Conservation (phyloP, 1,140 invertebrate genomes). For the Lucilia sericata region DNA sequence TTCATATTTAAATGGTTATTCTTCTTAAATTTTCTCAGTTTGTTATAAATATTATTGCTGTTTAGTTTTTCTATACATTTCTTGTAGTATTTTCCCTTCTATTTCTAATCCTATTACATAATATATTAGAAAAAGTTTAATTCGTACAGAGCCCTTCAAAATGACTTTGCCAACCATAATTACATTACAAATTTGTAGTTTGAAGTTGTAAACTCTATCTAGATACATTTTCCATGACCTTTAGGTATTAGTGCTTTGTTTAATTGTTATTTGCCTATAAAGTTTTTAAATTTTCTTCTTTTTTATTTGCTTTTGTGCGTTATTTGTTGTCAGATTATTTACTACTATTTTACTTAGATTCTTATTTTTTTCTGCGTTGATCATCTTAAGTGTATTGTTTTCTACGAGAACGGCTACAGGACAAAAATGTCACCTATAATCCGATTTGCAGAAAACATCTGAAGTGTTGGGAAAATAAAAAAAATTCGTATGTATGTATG, state of each 20-base stretch:
- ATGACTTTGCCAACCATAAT: no score
- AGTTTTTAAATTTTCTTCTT: not conserved
- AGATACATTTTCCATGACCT: not conserved
- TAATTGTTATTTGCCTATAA: not conserved
- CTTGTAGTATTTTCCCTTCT: no score
- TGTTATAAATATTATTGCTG: no score
- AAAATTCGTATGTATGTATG: not conserved
- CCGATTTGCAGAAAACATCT: not conserved
- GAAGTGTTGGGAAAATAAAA: not conserved
- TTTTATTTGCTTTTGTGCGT: not conserved
- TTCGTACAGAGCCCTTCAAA: no score
- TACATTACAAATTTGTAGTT: no score
- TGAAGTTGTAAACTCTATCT: not conserved
- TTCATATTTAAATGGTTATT: no score
- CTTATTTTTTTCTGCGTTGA: not conserved
- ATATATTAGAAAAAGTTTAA: no score
- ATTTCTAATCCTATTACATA: no score
- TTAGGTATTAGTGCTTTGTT: not conserved
- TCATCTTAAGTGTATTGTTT: not conserved
- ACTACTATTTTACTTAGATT: not conserved
- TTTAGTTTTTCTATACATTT: no score
- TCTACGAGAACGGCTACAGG: not conserved
- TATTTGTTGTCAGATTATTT: not conserved
- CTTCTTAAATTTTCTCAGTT: no score
- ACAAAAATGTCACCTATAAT: constrained; percentile 1